Percentiles rank a stretch among this genome's conserved stretches.
phyloP scores from a whole-genome alignment of 37 sponge, comb jelly and placozoan genomes.

The Sycon ciliatum region DNA sequence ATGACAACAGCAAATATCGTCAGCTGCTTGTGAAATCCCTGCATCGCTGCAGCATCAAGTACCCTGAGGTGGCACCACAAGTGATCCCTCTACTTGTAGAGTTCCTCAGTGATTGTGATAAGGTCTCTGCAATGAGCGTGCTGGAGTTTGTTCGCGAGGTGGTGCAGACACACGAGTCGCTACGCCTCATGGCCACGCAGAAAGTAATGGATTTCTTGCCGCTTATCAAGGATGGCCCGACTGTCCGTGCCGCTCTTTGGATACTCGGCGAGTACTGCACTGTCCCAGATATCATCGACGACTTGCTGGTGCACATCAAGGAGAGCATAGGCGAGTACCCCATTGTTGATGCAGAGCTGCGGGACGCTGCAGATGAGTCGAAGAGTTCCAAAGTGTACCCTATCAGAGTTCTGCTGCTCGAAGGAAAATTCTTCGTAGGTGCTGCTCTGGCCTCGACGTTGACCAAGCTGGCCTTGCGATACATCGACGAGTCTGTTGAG shows the following conservation, averaged over 20 bases:
- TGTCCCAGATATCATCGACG: constrained; percentile 78
- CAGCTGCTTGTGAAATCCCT: constrained; percentile 76
- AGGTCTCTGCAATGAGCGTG: constrained; percentile 75
- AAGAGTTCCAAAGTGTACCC: not conserved
- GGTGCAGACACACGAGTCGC: constrained; percentile 67
- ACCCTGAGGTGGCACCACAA: constrained; percentile 67
- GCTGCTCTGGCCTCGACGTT: constrained; percentile 79
- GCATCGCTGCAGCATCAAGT: constrained; percentile 76
- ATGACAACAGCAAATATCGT: constrained; percentile 18
- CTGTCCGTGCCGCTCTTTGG: constrained; percentile 79
- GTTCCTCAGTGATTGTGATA: constrained; percentile 71
- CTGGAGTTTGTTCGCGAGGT: constrained; percentile 91
- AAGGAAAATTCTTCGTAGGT: constrained; percentile 91
- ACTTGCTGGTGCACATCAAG: not conserved
- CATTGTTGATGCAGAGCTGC: constrained; percentile 87
- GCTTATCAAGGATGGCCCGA: no score
- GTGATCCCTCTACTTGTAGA: constrained; percentile 83
- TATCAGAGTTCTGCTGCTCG: constrained; percentile 84
- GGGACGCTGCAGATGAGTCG: constrained; percentile 66
- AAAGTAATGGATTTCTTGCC: constrained; percentile 77
- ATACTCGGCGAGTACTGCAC: constrained; percentile 93
- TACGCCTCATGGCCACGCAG: constrained; percentile 49
- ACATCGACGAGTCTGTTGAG: constrained; percentile 38
- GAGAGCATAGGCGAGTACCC: constrained; percentile 53
- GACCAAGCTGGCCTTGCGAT: constrained; percentile 79